Evolutionary conservation across 2,888 invertebrate genomes (phyloP).

Genomic region (Conomelus anceps): DNA sequence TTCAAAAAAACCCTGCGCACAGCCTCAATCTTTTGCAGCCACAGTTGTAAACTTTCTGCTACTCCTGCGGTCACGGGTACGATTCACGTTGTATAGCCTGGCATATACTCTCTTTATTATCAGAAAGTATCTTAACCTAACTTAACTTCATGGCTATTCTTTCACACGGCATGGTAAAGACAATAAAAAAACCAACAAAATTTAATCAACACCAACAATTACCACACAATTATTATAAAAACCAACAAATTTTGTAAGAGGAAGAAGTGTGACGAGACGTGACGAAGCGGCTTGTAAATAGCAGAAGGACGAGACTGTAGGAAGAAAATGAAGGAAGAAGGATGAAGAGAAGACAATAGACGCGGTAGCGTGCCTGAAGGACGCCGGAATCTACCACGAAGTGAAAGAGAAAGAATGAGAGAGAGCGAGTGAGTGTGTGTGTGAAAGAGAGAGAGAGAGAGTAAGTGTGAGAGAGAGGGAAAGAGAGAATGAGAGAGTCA

Average conservation of each 20-base stretch:
- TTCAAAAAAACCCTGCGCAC: no score
- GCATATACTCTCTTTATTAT: no score
- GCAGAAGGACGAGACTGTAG: not conserved
- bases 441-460: no score
- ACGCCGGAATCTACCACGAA: not conserved
- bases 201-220: not conserved
- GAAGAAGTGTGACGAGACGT: not conserved
- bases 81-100: no score
- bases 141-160: not conserved
- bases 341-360: not conserved
- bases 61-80: no score
- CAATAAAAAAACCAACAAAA: constrained; percentile 18
- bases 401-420: not conserved
- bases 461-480: not conserved
- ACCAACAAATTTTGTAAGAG: not conserved
- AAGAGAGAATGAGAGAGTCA: not conserved
- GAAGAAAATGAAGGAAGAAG: not conserved
- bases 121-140: no score
- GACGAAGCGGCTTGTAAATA: not conserved
- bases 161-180: not conserved
- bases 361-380: not conserved
- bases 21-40: no score
- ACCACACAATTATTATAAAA: not conserved
- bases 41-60: no score
- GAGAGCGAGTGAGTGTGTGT: not conserved